Evolutionary conservation across 2,888 invertebrate genomes (phyloP), one percentile per base, ranked within the genome.

Genomic region (Platypus cylindrus): DNA sequence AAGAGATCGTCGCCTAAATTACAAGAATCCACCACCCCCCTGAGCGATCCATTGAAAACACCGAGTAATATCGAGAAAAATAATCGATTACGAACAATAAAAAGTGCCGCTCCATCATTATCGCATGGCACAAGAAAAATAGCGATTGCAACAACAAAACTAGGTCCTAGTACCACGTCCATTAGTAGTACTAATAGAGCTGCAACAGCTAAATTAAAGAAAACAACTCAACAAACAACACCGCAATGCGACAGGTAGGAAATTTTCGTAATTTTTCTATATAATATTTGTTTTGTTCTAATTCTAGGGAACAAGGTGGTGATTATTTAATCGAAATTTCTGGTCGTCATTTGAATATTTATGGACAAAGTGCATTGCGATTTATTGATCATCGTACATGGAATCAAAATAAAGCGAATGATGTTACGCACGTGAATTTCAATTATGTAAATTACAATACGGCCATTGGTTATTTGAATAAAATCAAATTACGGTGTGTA

Each of bases 261-360:
- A 11, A n/a, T 4, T 25, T 4, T 25, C 9, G 4, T 9, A 11
- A n/a, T 25, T 20, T 20, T 9, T 7, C 20, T 7, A 20, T 7
- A 20, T 20, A 7, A 20, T 20, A 7, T 20, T 20, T 20, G 20
- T 20, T 20, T 20, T 20, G 20, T 20, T 20, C 9, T 7, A 20
- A 20, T 34, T 35, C 22, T 33, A 35, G 38, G 13, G 41, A 41
- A 24, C 47, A 55, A 78, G 80, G 89, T 37, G 82, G 85, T n/a
- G 87, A 89, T 65, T 89, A 86, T 59, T 65, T 89, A 43, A 83
- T 87, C 18, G 89, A 89, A 67, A 84, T 89, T 37, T 77, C 78
- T 49, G 86, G 86, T 17, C 73, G 81, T 34, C 74, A 78, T 46
- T 70, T 89, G 15, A 87, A 85, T 55, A 75, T 87, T 16, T 87